phyloP scores from a whole-genome alignment of 2,113 vertebrate genomes.

The Monopterus albus region DNA sequence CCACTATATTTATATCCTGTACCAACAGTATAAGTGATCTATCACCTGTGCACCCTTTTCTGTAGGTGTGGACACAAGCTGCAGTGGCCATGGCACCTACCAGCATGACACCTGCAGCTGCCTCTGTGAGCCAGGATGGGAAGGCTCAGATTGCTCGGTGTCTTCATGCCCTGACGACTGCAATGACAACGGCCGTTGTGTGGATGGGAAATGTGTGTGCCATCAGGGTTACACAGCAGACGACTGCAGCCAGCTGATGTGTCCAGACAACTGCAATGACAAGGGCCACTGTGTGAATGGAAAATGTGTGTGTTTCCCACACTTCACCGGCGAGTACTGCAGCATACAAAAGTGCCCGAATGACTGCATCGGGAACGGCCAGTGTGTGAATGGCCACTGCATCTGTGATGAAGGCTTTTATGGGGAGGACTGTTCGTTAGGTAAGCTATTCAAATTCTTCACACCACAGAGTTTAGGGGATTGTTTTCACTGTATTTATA shows the following conservation, averaged over 20 bases:
- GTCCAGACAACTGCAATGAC: constrained; percentile 85
- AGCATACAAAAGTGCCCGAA: constrained; percentile 80
- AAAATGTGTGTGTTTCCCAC: constrained; percentile 83
- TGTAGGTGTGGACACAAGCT: constrained; percentile 77
- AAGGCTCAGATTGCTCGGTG: constrained; percentile 83
- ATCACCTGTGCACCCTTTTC: not conserved
- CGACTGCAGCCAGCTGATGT: constrained; percentile 83
- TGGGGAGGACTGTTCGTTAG: constrained; percentile 86
- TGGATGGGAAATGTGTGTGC: constrained; percentile 84
- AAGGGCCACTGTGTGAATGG: constrained; percentile 86
- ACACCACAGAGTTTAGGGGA: too few relatives aligned
- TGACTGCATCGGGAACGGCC: constrained; percentile 86
- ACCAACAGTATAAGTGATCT: too few relatives aligned
- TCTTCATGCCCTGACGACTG: constrained; percentile 87
- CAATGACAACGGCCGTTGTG: constrained; percentile 83
- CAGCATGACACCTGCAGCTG: constrained; percentile 81
- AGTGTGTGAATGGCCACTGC: constrained; percentile 87
- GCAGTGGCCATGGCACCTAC: constrained; percentile 84
- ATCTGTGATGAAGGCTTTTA: constrained; percentile 87
- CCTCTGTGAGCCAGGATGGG: constrained; percentile 87
- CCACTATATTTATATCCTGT: too few relatives aligned
- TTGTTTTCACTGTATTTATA: too few relatives aligned
- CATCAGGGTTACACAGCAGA: constrained; percentile 79
- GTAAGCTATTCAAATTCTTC: constrained; percentile 70
- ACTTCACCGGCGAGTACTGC: constrained; percentile 85